Evolutionary conservation across 2,797 vertebrate genomes (phyloP), one percentile per base, ranked within the genome.

Genomic region (Myotis vivesi): DNA sequence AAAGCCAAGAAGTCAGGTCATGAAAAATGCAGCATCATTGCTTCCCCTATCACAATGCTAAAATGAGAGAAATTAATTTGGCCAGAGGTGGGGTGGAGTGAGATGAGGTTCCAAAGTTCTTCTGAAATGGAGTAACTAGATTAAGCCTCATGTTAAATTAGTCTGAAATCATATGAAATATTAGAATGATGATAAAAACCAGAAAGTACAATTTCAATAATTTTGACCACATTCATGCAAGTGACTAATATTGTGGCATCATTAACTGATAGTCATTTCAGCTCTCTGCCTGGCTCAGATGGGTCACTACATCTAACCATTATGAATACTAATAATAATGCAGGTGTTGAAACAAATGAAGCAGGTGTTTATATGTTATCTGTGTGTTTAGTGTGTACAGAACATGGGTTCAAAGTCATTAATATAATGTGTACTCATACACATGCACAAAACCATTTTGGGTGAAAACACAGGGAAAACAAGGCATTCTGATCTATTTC

Each of bases 61-160:
- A 96, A 76, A 95, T 33, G 11, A 97, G 89, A 94, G 93, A 97
- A 97, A 94, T 89, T 93, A 91, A 89, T 69, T 79, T 80, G 89
- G 57, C 80, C 3, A 30, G 11, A 22, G n/a, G 23, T 6, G 30
- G 41, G 55, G 33, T 83, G 44, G 20, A 44, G 62, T 68, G 62
- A 46, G 41, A n/a, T 49, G 55, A 41, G 38, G 85, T 57, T 83
- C 30, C 72, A 83, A 91, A 88, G 94, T 81, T 19, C 79, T 95
- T 97, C 55, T 94, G 82, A 89, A 49, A 41, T 53, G 83, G 79
- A 49, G 64, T 72, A 97, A 94, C 30, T 11, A 19, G 46, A 82
- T 41, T 38, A 69, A 95, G 88, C 30, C 55, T 49, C 59, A 7
- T 46, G 73, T 87, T 72, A 84, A 86, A 76, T 92, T 62, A 68